These are phyloP conservation scores for Leptodactylus fallax DNA, from an alignment of 2,797 vertebrate species.

Conservation along the genomic window DNA sequence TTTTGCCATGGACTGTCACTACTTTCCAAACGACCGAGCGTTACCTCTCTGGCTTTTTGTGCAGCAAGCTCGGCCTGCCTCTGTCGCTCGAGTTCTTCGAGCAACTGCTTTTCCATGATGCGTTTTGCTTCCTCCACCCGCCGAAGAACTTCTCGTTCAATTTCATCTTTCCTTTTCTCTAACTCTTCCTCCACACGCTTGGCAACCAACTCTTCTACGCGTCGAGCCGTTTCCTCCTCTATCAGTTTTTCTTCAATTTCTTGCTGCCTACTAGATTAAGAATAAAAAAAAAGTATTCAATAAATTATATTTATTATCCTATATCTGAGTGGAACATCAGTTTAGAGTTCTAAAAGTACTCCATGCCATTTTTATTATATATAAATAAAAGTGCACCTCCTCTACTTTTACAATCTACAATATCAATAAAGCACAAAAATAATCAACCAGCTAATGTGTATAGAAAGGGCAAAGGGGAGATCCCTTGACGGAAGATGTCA, in stretches of 20 bases:
- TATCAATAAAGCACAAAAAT: too few species aligned
- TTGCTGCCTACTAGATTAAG: slow-evolving; percentile 86
- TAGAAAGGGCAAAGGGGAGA: too few species aligned
- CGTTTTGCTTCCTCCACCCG: slow-evolving; percentile 98
- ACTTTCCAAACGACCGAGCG: slow-evolving; percentile 99
- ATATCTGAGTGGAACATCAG: too few species aligned
- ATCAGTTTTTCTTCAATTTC: slow-evolving; percentile 99
- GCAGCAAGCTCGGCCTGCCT: slow-evolving; percentile 96
- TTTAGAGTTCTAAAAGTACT: too few species aligned
- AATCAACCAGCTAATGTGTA: too few species aligned
- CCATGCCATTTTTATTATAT: too few species aligned
- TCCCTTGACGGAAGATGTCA: too few species aligned
- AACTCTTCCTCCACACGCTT: slow-evolving; percentile 97
- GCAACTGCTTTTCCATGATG: slow-evolving; percentile 99
- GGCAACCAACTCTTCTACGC: slow-evolving; percentile 97
- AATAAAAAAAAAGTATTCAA: slow-evolving; percentile 35
- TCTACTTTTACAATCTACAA: too few species aligned
- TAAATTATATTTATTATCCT: too few species aligned
- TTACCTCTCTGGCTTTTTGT: slow-evolving; percentile 99
- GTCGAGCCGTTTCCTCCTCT: slow-evolving; percentile 97
- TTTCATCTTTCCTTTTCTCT: slow-evolving; percentile 97
- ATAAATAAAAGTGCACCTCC: too few species aligned
- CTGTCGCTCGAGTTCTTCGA: slow-evolving; percentile 98
- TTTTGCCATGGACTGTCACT: slow-evolving; percentile 89
- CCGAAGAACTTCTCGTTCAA: slow-evolving; percentile 95